phyloP scores from a whole-genome alignment of 1,140 invertebrate genomes.

The Drosophila pectinifera region DNA sequence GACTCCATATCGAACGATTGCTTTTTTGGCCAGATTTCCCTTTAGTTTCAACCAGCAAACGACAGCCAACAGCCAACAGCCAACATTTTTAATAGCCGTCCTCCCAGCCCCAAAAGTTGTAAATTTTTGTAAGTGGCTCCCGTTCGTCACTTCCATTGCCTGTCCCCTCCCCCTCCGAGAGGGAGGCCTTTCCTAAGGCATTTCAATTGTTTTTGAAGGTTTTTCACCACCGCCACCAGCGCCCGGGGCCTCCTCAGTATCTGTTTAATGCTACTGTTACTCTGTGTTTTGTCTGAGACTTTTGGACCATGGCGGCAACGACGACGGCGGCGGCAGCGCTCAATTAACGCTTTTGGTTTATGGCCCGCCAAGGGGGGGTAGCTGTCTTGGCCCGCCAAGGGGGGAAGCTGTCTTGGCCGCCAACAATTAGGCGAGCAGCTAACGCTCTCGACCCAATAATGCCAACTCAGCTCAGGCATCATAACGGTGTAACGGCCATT shows the following conservation, averaged over 20 bases:
- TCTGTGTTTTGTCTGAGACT: conserved; percentile 35
- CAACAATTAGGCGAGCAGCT: conserved; percentile 41
- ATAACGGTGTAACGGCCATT: conserved; percentile 16
- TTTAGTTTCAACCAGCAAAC: conserved; percentile 35
- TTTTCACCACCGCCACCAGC: background rate
- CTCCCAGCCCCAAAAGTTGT: conserved; percentile 57
- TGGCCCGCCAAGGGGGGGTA: conserved; percentile 4
- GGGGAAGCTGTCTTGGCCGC: background rate
- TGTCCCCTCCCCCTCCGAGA: too few species aligned
- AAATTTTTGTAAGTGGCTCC: conserved; percentile 61
- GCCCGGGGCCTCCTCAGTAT: background rate
- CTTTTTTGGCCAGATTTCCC: conserved; percentile 1
- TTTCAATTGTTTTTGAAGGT: conserved; percentile 55
- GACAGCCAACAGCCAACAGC: conserved; percentile 8
- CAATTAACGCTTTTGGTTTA: conserved; percentile 63
- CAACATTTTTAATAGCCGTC: conserved; percentile 68
- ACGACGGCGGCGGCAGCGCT: conserved; percentile 29
- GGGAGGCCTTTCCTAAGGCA: conserved; percentile 12
- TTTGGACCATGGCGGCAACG: too few species aligned
- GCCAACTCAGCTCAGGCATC: conserved; percentile 37
- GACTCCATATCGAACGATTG: background rate
- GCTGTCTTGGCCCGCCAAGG: conserved; percentile 8
- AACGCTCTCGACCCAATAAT: conserved; percentile 36
- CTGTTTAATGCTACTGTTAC: conserved; percentile 30
- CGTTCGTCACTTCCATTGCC: too few species aligned